Conservation (phyloP, 2,888 invertebrate genomes). For the Cephus pygmeus region DNA sequence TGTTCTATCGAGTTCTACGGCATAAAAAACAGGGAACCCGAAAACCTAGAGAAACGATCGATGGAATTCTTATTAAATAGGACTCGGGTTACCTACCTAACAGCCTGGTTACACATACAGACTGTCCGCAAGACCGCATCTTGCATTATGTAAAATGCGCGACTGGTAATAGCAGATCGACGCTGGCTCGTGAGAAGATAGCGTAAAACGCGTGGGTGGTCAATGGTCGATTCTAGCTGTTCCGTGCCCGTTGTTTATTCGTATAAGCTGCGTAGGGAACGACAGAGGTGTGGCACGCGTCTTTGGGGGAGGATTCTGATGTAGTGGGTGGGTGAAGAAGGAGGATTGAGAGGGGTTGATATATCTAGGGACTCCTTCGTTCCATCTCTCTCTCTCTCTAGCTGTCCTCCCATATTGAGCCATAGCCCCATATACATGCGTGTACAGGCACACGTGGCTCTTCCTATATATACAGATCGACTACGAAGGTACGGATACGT, state of each 20-base stretch:
- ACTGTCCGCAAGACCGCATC: neutral
- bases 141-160: slow-evolving; percentile 31
- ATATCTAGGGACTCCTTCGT: too few species aligned
- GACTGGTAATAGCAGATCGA: slow-evolving; percentile 34
- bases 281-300: slow-evolving; percentile 20
- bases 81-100: too few species aligned
- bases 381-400: slow-evolving; percentile 19
- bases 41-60: too few species aligned
- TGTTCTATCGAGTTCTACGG: neutral
- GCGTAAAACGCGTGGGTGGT: slow-evolving; percentile 44
- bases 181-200: slow-evolving; percentile 32
- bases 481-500: neutral
- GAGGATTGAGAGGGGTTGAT: neutral
- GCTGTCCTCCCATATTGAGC: slow-evolving; percentile 6
- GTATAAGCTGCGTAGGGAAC: neutral
- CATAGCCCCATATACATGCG: too few species aligned
- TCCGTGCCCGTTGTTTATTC: neutral
- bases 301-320: too few species aligned
- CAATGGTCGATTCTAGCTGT: slow-evolving; percentile 43
- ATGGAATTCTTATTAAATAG: too few species aligned
- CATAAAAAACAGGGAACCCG: neutral
- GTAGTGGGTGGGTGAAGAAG: neutral
- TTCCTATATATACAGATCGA: neutral
- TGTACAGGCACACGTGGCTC: neutral
- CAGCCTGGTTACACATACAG: neutral